Percentiles rank a stretch among this genome's conserved stretches.
These are phyloP conservation scores for Paramisgurnus dabryanus DNA, from an alignment of 2,113 vertebrate species.

Conservation along the genomic window DNA sequence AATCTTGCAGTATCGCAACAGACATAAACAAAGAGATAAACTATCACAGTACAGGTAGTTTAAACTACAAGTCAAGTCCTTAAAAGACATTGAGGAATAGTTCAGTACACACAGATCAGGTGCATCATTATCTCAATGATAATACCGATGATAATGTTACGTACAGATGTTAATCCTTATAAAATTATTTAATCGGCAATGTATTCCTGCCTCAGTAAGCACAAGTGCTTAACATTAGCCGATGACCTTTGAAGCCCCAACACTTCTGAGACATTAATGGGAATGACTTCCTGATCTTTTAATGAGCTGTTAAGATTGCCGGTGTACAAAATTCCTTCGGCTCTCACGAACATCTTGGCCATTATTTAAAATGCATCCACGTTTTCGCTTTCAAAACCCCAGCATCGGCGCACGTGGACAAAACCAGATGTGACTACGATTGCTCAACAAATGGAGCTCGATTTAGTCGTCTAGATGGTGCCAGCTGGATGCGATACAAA, in stretches of 20 bases:
- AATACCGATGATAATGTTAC: slow-evolving; percentile 32
- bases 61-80: not conserved
- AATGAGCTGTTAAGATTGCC: slow-evolving; percentile 35
- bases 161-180: slow-evolving; percentile 61
- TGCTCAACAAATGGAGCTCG: not conserved
- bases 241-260: slow-evolving; percentile 41
- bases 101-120: not conserved
- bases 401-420: not conserved
- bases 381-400: not conserved
- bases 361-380: not conserved
- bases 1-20: not conserved
- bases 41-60: not conserved
- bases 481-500: not conserved
- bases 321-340: slow-evolving; percentile 20
- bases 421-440: slow-evolving; percentile 34
- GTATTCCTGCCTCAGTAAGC: slow-evolving; percentile 59
- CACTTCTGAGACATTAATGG: slow-evolving; percentile 17
- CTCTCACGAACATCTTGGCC: slow-evolving; percentile 38
- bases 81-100: not conserved
- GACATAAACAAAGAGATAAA: not conserved
- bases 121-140: not conserved
- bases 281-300: slow-evolving; percentile 52
- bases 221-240: slow-evolving; percentile 64
- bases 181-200: slow-evolving; percentile 46
- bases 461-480: not conserved